These are phyloP conservation scores for Tipula helvola DNA, from an alignment of 2,888 invertebrate genomes.

Conservation along the genomic window DNA sequence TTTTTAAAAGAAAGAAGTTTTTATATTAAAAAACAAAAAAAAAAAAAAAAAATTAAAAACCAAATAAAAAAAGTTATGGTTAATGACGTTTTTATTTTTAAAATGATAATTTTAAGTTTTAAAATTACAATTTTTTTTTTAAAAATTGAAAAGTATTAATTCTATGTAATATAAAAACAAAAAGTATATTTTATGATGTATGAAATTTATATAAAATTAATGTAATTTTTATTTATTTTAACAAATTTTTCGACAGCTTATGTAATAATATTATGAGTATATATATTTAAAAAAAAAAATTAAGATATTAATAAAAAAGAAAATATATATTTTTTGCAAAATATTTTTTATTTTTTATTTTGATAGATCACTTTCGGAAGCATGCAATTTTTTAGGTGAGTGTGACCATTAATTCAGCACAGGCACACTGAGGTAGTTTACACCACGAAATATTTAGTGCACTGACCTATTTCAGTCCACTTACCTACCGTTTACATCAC, in stretches of 20 bases:
- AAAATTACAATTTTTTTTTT: not conserved
- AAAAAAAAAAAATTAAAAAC: not conserved
- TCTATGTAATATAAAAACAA: not conserved
- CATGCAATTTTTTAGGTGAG: too few species aligned
- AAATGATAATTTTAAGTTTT: not conserved
- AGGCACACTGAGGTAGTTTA: too few species aligned
- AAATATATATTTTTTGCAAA: not conserved
- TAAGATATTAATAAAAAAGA: not conserved
- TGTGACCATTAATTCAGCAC: too few species aligned
- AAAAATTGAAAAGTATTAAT: not conserved
- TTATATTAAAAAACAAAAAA: too few species aligned
- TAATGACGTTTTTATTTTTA: not conserved
- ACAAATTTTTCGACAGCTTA: not conserved
- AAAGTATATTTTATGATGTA: not conserved
- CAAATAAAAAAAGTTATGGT: not conserved
- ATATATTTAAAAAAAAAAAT: not conserved
- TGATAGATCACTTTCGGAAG: too few species aligned
- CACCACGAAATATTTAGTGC: too few species aligned
- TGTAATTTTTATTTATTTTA: not conserved
- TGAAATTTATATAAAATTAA: not conserved
- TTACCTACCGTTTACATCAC: too few species aligned
- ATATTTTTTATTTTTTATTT: not conserved
- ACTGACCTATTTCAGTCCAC: too few species aligned
- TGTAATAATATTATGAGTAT: not conserved
- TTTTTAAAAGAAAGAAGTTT: not conserved